These are phyloP conservation scores for Cephalopterus ornatus DNA, from an alignment of 2,113 vertebrate species.

Conservation along the genomic window DNA sequence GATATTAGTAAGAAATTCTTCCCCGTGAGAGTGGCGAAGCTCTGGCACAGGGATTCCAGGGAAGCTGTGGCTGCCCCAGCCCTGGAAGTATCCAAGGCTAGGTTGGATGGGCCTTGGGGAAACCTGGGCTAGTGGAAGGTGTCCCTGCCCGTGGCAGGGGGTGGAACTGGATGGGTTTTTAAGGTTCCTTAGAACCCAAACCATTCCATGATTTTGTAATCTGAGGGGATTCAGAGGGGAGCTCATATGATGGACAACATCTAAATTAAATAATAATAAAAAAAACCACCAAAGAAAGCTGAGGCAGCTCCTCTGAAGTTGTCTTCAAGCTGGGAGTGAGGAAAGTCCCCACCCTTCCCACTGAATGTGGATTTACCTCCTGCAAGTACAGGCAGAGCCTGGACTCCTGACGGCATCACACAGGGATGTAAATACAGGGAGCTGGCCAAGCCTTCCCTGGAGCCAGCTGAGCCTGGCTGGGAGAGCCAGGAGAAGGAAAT, in stretches of 20 bases:
- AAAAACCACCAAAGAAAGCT: too few species aligned
- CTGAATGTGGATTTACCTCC: background rate
- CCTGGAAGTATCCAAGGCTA: background rate
- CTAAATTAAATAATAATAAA: background rate
- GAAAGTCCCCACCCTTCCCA: constrained; percentile 1
- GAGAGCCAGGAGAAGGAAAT: background rate
- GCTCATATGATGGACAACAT: background rate
- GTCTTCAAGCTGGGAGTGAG: background rate
- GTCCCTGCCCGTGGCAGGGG: background rate
- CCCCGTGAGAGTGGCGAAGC: background rate
- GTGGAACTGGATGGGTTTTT: background rate
- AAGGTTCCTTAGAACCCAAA: background rate
- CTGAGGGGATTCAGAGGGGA: background rate
- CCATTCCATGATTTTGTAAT: accelerated
- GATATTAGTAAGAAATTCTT: background rate
- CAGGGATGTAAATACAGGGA: background rate
- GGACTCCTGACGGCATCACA: background rate
- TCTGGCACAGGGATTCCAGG: background rate
- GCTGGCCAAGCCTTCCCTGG: background rate
- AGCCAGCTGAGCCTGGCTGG: background rate
- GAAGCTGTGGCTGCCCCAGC: background rate
- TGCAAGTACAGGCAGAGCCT: constrained; percentile 19
- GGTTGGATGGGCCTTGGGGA: background rate
- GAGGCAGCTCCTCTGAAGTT: background rate
- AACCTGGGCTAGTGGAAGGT: background rate